Conservation (phyloP, 2,888 invertebrate genomes). For the Argyresthia goedartella region DNA sequence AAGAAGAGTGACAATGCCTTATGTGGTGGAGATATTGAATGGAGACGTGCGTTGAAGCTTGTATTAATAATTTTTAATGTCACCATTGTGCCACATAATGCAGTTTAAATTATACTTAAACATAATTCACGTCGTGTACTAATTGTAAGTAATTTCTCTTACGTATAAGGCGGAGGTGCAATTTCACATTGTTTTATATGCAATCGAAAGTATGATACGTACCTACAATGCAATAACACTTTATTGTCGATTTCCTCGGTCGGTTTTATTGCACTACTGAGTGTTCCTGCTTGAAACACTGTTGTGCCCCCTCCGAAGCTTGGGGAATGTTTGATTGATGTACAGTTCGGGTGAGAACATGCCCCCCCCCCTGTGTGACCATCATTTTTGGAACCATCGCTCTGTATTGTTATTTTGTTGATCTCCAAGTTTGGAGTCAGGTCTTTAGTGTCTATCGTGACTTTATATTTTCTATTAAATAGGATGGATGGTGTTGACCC, state of each 20-base stretch:
- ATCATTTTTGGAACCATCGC: too few species aligned
- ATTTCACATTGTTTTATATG: background rate
- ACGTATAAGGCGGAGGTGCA: background rate
- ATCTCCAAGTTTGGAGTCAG: too few species aligned
- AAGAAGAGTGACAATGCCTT: slow-evolving; percentile 7
- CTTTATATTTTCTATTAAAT: too few species aligned
- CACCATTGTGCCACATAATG: slow-evolving; percentile 19
- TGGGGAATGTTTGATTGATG: too few species aligned
- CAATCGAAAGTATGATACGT: background rate
- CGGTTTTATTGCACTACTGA: background rate
- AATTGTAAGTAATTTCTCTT: background rate
- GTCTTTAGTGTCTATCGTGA: too few species aligned
- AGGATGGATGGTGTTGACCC: too few species aligned
- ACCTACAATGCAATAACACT: background rate
- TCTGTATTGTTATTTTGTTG: too few species aligned
- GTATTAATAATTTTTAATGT: slow-evolving; percentile 26
- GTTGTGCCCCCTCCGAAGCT: too few species aligned
- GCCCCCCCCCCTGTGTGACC: too few species aligned
- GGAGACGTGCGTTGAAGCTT: background rate
- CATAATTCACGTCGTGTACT: background rate
- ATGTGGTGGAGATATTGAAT: background rate
- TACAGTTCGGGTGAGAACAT: too few species aligned
- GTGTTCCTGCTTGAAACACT: too few species aligned
- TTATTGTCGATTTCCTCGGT: background rate
- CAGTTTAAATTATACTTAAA: background rate